These are phyloP conservation scores for Catocala nupta DNA, from an alignment of 2,888 invertebrate species.

Conservation along the genomic window DNA sequence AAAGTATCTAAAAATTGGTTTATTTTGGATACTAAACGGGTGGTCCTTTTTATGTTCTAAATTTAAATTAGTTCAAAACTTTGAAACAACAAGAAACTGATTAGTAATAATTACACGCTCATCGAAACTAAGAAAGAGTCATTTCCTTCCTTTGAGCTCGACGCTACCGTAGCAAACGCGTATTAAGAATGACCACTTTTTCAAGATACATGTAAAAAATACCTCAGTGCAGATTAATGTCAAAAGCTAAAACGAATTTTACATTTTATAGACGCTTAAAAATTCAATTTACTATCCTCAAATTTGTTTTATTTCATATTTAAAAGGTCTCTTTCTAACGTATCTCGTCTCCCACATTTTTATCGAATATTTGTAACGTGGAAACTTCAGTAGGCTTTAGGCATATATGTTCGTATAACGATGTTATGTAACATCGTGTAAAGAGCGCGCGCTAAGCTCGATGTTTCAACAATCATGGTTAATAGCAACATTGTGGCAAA, in stretches of 20 bases:
- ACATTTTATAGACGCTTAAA: slow-evolving; percentile 32
- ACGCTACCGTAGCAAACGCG: slow-evolving; percentile 57
- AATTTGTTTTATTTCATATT: slow-evolving; percentile 29
- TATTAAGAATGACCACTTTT: slow-evolving; percentile 42
- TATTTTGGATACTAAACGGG: slow-evolving; percentile 41
- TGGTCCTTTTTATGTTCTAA: slow-evolving; percentile 57
- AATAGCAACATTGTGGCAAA: slow-evolving; percentile 74
- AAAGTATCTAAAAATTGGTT: not conserved
- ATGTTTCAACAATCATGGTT: slow-evolving; percentile 67
- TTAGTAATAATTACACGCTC: slow-evolving; percentile 75
- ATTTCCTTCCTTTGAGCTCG: slow-evolving; percentile 72
- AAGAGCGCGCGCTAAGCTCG: slow-evolving; percentile 46
- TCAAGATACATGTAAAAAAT: slow-evolving; percentile 26
- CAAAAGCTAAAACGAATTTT: slow-evolving; percentile 35
- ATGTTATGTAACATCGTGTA: slow-evolving; percentile 46
- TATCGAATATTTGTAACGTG: slow-evolving; percentile 52
- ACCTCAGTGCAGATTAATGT: slow-evolving; percentile 30
- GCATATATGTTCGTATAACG: slow-evolving; percentile 24
- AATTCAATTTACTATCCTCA: slow-evolving; percentile 43
- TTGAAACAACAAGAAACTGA: slow-evolving; percentile 70
- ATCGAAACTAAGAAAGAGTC: slow-evolving; percentile 67
- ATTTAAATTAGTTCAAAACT: slow-evolving; percentile 53
- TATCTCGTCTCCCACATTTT: slow-evolving; percentile 47
- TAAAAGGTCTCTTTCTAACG: slow-evolving; percentile 5
- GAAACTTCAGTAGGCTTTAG: slow-evolving; percentile 40